A percentile compares a stretch with the other conserved stretches of the same genome.
Conservation (phyloP, 2,888 invertebrate genomes). For the Pantelozetes paolii region DNA sequence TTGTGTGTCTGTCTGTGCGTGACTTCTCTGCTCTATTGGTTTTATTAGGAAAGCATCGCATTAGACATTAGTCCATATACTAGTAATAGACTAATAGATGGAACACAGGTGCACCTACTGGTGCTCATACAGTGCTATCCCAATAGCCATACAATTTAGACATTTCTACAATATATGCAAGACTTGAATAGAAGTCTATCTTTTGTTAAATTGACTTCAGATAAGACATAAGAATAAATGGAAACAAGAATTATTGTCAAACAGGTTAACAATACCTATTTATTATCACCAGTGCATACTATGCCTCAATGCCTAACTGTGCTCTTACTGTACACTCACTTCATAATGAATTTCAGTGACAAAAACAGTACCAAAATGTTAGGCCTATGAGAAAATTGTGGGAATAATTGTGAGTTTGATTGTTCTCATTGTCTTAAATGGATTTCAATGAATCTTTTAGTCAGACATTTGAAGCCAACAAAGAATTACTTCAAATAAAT, state of each 20-base stretch:
- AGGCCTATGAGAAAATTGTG: background rate
- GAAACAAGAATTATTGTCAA: slow-evolving; percentile 21
- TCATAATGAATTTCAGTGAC: background rate
- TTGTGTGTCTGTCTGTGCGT: slow-evolving; percentile 33
- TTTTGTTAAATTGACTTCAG: slow-evolving; percentile 19
- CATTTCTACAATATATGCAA: background rate
- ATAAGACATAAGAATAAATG: slow-evolving; percentile 30
- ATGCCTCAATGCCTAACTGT: background rate
- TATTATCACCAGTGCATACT: slow-evolving; percentile 3
- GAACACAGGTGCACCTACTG: slow-evolving; percentile 4
- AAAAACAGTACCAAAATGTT: background rate
- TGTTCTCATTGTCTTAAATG: slow-evolving; percentile 34
- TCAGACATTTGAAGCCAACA: slow-evolving; percentile 10
- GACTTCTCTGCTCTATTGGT: slow-evolving; percentile 32
- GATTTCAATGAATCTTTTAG: slow-evolving; percentile 28
- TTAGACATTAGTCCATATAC: background rate
- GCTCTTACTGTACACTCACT: background rate
- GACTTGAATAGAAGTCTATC: background rate
- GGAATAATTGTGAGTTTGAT: background rate
- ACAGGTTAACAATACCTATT: slow-evolving; percentile 28
- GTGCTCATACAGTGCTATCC: background rate
- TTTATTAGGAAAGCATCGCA: slow-evolving; percentile 26
- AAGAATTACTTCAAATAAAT: slow-evolving; percentile 31
- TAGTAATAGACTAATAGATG: background rate
- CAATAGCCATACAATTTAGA: slow-evolving; percentile 3